Percentiles rank a stretch among this genome's conserved stretches.
Conservation (phyloP, 2,888 invertebrate genomes). For the Pheosia gnoma region DNA sequence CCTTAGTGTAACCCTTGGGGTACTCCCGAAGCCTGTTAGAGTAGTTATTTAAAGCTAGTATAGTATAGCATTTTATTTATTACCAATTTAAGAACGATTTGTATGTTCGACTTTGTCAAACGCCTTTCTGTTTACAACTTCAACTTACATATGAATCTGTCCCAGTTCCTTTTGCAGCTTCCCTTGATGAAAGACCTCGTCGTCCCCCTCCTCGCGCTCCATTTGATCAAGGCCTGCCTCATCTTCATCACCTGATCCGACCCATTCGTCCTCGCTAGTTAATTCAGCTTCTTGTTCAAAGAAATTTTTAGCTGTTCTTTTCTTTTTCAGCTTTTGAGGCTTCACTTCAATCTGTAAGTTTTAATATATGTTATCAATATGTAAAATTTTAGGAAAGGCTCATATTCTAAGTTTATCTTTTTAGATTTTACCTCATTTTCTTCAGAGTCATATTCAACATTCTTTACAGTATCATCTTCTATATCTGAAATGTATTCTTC, state of each 20-base stretch:
- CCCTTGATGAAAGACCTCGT: constrained; percentile 92
- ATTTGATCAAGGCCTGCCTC: constrained; percentile 90
- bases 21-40: background rate
- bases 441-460: constrained; percentile 92
- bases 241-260: constrained; percentile 93
- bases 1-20: background rate
- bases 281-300: constrained; percentile 96
- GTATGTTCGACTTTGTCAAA: no score
- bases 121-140: background rate
- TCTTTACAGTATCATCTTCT: constrained; percentile 61
- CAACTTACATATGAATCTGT: constrained; percentile 92
- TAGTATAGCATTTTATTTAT: background rate
- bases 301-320: constrained; percentile 87
- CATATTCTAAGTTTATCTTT: background rate
- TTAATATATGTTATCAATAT: background rate
- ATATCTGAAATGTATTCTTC: constrained; percentile 63
- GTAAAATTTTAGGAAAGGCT: no score
- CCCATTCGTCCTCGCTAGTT: constrained; percentile 93
- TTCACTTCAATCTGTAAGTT: constrained; percentile 62
- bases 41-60: background rate
- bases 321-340: constrained; percentile 58
- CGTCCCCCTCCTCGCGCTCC: constrained; percentile 93
- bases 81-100: background rate
- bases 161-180: constrained; percentile 90
- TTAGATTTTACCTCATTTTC: constrained; percentile 88